These are phyloP conservation scores for Pangasianodon hypophthalmus DNA, from an alignment of 2,113 vertebrate genomes.

Conservation along the genomic window DNA sequence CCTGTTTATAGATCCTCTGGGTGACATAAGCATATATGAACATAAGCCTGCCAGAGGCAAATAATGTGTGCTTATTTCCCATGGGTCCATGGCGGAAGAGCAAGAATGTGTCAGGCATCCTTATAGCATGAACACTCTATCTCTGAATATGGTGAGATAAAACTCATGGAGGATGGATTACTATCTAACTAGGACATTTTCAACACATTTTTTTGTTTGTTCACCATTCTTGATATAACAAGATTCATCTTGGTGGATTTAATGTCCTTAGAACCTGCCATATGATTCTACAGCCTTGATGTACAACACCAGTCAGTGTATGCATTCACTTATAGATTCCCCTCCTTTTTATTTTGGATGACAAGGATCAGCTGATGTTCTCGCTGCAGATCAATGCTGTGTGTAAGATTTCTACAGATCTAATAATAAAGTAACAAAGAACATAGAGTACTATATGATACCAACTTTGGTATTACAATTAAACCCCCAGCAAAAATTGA, in stretches of 20 bases:
- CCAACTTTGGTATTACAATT: not conserved
- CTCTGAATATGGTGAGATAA: not conserved
- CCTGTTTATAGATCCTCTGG: slow-evolving; percentile 16
- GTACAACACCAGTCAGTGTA: not conserved
- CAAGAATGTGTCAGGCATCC: not conserved
- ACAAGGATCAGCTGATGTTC: not conserved
- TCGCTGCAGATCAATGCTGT: not conserved
- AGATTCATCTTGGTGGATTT: not conserved
- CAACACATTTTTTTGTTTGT: not conserved
- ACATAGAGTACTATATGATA: not conserved
- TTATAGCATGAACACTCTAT: not conserved
- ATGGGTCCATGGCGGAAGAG: slow-evolving; percentile 1
- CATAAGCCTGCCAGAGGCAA: slow-evolving; percentile 16
- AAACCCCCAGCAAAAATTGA: not conserved
- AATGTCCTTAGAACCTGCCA: not conserved
- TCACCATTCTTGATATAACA: not conserved
- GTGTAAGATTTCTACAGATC: not conserved
- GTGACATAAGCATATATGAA: slow-evolving; percentile 25
- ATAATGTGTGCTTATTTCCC: slow-evolving; percentile 46
- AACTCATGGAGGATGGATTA: not conserved
- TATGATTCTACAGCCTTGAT: not conserved
- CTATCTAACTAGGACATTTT: not conserved
- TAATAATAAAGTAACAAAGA: not conserved
- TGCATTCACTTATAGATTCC: not conserved
- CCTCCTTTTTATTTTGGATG: not conserved